These are phyloP conservation scores for Syndactyla subalaris DNA, from an alignment of 2,797 vertebrate genomes.

Conservation along the genomic window DNA sequence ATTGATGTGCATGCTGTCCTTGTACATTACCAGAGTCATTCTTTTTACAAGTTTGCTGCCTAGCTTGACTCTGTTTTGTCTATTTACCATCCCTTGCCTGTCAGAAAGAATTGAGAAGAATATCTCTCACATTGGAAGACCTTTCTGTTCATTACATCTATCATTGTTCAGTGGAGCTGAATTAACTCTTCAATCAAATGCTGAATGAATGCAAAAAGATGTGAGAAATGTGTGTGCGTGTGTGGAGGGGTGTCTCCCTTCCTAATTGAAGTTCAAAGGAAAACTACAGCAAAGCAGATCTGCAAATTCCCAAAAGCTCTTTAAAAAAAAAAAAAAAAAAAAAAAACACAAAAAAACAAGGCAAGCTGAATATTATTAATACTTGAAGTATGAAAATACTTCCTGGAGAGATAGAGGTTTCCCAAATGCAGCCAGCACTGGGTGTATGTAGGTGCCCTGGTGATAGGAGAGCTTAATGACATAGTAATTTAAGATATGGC, in stretches of 20 bases:
- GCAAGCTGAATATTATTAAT: background rate
- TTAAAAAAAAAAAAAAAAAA: background rate
- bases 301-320: background rate
- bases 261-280: background rate
- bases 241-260: background rate
- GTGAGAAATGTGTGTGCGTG: background rate
- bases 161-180: conserved; percentile 46
- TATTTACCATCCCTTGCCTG: conserved; percentile 46
- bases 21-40: conserved; percentile 72
- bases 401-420: background rate
- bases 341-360: background rate
- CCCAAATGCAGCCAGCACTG: background rate
- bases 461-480: background rate
- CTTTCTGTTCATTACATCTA: conserved; percentile 56
- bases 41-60: conserved; percentile 78
- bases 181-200: conserved; percentile 50
- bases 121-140: conserved; percentile 44
- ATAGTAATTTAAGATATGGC: background rate
- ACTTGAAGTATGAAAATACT: background rate
- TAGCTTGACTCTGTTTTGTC: conserved; percentile 54
- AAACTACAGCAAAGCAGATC: background rate
- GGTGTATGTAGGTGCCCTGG: rapidly evolving
- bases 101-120: conserved; percentile 51
- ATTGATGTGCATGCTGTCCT: conserved; percentile 79
- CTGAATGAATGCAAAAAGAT: conserved; percentile 47